Base-by-base conservation (phyloP, 2,888 invertebrate species). In the Ichneumoninae sp. region DNA sequence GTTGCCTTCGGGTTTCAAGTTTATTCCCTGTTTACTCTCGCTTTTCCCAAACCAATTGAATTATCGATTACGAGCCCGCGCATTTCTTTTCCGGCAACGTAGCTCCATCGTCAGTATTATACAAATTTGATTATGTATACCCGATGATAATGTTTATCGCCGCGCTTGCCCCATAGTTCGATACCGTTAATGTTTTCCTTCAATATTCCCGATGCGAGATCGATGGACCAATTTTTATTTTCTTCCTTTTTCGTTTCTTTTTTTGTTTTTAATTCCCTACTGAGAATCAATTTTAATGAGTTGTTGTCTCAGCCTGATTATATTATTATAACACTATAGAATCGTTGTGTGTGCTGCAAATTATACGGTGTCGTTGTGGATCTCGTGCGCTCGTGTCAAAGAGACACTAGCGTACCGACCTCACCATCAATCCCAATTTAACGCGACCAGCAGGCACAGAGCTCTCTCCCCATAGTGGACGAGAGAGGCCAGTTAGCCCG, bases 381-480 rank as follows among this genome's bases (percentile, higher is more conserved):
- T 47, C 60, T 71, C 54, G 70, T 33, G 54, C 47, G 22, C 72
- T 80, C 72, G 74, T 74, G 60, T 75, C 74, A 75, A 57, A 77
- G 77, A 77, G 77, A 69, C 52, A 77, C 66, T 44, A 69, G 57
- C 60, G 60, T 6, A 19, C 62, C 33, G 36, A 60, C 75, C 69
- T 33, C 62, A 70, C 44, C 84, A 88, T 89, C 87, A 89, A 89
- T 89, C 84, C 87, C 77, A 88, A 89, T 89, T 89, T 88, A 88
- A 87, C 87, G 86, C 87, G 87, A 87, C 80, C 85, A 79, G 78
- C 30, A 66, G 19, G 47, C 74, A 75, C 68, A 57, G 54, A 60
- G 66, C 57, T 74, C 30, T 13, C 69, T 33, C 16, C 13, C 66
- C 54, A 33, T 47, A 76, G 62, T 60, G 60, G 70, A 74, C 71